Base-by-base conservation (phyloP, 2,888 invertebrate genomes). In the Agrochola lychnidis region DNA sequence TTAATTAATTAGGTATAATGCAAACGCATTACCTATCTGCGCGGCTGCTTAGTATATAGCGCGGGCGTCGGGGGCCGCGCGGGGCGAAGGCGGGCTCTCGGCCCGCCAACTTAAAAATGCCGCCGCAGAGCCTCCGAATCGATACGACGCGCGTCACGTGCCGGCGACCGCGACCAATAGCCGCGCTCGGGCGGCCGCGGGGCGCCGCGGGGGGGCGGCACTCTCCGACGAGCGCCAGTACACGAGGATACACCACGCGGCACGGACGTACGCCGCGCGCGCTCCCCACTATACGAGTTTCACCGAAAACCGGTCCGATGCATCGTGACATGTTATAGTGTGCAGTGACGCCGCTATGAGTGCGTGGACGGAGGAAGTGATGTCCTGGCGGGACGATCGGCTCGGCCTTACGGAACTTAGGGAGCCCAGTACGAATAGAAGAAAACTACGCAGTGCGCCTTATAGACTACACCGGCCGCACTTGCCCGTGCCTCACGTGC, bases 41-140 rank as follows among this genome's bases (percentile, higher is more conserved):
- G 81, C 70, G 48, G 25, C 64, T 76, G 70, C 76, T 67, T 94
- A 88, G 67, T 95, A 92, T 94, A 79, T 90, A 83, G 36, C 74
- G 90, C 92, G 92, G 92, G 94, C 91, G 93, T 90, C 88, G 92
- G 91, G 93, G 91, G 92, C 91, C 89, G 94, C 91, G 95, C 94
- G 96, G 95, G 95, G 89, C 91, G 94, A 90, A 93, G 95, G 95
- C 95, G 95, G 95, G 93, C 94, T 94, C 94, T 95, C 95, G 91
- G 94, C 90, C 94, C 94, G 95, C 94, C 95, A 98, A 98, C 97
- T 98, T 98, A 98, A 98, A 98, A 98, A 98, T 98, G 97, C 98
- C 98, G 98, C 98, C 98, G 98, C 97, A 97, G 97, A 97, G 97
- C 97, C 97, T 97, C 97, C 97, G 98, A 98, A 98, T 98, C 98